phyloP scores from a whole-genome alignment of 1,140 invertebrate genomes.

The Trichoplusia ni region DNA sequence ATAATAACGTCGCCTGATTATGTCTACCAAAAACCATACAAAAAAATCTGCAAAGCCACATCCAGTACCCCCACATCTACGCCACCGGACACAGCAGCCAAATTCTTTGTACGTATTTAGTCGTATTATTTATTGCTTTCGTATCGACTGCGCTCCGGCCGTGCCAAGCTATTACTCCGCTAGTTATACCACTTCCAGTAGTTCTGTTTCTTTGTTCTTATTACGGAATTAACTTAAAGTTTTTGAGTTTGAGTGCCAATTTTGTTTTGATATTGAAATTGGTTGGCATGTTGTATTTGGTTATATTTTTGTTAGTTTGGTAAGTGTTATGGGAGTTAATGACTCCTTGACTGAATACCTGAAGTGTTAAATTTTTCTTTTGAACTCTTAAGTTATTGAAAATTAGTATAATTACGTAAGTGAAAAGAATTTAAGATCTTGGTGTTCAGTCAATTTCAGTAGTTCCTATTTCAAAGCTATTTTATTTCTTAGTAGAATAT shows the following conservation, averaged over 20 bases:
- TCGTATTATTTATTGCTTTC: conserved; percentile 67
- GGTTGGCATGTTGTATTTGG: neutral
- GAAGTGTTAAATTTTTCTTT: no score
- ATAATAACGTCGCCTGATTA: no score
- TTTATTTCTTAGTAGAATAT: no score
- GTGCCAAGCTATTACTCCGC: conserved; percentile 66
- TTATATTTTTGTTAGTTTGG: neutral
- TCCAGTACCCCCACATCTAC: conserved; percentile 44
- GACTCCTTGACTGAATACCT: no score
- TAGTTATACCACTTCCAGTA: conserved; percentile 31
- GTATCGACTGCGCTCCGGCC: conserved; percentile 60
- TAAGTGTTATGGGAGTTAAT: no score
- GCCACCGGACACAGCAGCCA: conserved; percentile 65
- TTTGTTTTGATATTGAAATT: conserved; percentile 29
- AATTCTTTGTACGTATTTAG: conserved; percentile 77
- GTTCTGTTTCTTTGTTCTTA: conserved; percentile 23
- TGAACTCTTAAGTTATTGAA: no score
- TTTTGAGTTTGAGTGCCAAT: conserved; percentile 27
- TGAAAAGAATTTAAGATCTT: no score
- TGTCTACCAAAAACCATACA: neutral
- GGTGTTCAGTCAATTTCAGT: no score
- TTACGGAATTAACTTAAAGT: conserved; percentile 18
- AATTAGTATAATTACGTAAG: no score
- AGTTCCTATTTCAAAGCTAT: no score
- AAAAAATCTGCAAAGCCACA: conserved; percentile 25